Percentiles rank a stretch among this genome's conserved stretches.
These are phyloP conservation scores for Pseudomyrmex pallidus DNA, from an alignment of 1,140 invertebrate genomes.

Conservation along the genomic window DNA sequence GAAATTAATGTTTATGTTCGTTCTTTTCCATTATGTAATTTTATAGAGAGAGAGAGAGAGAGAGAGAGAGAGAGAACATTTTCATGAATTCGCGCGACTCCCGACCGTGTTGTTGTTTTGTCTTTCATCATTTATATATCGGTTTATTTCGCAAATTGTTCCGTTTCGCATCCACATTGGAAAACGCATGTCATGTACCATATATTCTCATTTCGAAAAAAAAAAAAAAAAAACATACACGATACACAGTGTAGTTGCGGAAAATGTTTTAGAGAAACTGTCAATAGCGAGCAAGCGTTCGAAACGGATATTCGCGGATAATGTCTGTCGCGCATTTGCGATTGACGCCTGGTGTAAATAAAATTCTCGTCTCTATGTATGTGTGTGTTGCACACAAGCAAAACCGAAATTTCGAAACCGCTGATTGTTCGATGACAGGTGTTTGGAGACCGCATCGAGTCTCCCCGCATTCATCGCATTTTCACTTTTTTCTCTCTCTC, in stretches of 20 bases:
- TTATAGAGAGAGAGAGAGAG: no score
- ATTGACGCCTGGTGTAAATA: slow-evolving; percentile 12
- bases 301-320: neutral
- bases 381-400: no score
- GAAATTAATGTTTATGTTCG: no score
- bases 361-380: neutral
- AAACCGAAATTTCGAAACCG: neutral
- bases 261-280: slow-evolving; percentile 11
- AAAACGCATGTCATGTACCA: neutral
- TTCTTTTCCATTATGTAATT: no score
- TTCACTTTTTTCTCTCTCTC: slow-evolving; percentile 6
- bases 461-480: neutral
- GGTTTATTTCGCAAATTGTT: slow-evolving; percentile 7
- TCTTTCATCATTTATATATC: neutral
- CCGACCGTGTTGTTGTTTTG: neutral
- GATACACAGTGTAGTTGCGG: neutral
- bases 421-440: neutral
- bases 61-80: neutral
- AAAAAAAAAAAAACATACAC: neutral
- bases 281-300: neutral
- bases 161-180: neutral
- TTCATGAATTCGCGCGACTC: neutral
- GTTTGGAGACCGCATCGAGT: neutral
- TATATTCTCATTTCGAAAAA: slow-evolving; percentile 20
- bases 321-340: slow-evolving; percentile 11